A percentile compares a stretch with the other conserved stretches of the same genome.
phyloP scores from a whole-genome alignment of 2,888 invertebrate genomes.

The Diachrysia chrysitis region DNA sequence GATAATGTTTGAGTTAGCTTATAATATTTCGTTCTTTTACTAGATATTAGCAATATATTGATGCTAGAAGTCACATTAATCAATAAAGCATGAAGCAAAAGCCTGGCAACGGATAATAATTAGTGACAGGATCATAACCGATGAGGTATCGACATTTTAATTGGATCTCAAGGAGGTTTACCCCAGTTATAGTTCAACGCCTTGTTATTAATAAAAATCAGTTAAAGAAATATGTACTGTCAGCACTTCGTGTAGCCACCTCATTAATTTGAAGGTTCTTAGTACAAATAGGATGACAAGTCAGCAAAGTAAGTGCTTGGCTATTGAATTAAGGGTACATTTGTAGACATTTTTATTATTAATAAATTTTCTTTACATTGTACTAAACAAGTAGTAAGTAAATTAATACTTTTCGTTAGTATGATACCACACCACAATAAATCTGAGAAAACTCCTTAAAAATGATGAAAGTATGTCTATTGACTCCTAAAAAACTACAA shows the following conservation, averaged over 20 bases:
- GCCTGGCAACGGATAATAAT: slow-evolving; percentile 35
- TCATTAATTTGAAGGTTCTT: slow-evolving; percentile 5
- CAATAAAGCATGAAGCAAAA: slow-evolving; percentile 23
- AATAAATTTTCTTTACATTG: background rate
- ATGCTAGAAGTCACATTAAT: slow-evolving; percentile 31
- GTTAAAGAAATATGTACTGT: slow-evolving; percentile 6
- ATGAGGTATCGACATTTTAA: slow-evolving; percentile 56
- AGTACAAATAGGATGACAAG: background rate
- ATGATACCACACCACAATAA: no score
- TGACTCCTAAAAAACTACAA: no score
- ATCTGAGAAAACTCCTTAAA: no score
- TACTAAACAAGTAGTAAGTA: no score
- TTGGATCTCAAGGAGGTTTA: slow-evolving; percentile 48
- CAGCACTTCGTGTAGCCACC: background rate
- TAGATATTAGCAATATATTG: background rate
- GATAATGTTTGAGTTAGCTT: background rate
- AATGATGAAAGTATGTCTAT: no score
- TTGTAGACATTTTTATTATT: background rate
- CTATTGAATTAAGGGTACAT: background rate
- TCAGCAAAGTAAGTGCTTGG: background rate
- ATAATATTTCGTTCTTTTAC: no score
- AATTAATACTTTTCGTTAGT: no score
- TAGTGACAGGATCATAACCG: slow-evolving; percentile 40
- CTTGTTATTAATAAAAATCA: slow-evolving; percentile 2
- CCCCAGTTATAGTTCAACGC: slow-evolving; percentile 42